A percentile compares a stretch with the other conserved stretches of the same genome.
Conservation (phyloP, 2,113 vertebrate species). For the Ammospiza nelsoni region DNA sequence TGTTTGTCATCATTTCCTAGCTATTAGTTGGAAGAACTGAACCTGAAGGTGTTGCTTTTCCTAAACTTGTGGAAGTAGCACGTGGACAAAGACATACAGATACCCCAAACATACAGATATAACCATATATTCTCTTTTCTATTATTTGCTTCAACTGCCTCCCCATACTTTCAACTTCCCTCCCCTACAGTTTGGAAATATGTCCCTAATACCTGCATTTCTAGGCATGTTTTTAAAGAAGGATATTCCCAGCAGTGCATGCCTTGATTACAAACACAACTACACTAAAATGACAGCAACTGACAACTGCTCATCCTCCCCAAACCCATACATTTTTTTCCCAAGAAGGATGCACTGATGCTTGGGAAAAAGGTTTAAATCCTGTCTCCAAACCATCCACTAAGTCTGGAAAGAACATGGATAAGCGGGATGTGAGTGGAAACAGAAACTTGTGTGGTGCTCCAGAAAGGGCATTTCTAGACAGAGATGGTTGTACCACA, state of each 20-base stretch:
- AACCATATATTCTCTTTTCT: not conserved
- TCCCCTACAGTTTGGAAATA: constrained; percentile 11
- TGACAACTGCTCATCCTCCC: not conserved
- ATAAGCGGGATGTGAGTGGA: not conserved
- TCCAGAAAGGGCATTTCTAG: not conserved
- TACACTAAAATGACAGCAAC: not conserved
- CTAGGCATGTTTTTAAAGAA: not conserved
- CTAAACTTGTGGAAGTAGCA: not conserved
- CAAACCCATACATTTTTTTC: not conserved
- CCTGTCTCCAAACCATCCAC: not conserved
- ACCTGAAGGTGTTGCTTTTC: not conserved
- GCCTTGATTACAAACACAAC: not conserved
- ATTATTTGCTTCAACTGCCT: not conserved
- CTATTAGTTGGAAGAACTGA: not conserved
- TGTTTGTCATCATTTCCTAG: not conserved
- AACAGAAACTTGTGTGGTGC: not conserved
- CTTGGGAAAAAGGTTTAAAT: not conserved
- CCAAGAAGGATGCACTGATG: not conserved
- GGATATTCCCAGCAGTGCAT: not conserved
- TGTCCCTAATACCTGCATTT: not conserved
- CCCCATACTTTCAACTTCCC: not conserved
- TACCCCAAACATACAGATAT: not conserved
- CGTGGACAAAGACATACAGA: not conserved
- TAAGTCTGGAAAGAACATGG: not conserved
- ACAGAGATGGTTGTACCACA: rapidly evolving